Evolutionary conservation across 1,140 invertebrate genomes (phyloP).

Genomic region (Cataglyphis hispanica): DNA sequence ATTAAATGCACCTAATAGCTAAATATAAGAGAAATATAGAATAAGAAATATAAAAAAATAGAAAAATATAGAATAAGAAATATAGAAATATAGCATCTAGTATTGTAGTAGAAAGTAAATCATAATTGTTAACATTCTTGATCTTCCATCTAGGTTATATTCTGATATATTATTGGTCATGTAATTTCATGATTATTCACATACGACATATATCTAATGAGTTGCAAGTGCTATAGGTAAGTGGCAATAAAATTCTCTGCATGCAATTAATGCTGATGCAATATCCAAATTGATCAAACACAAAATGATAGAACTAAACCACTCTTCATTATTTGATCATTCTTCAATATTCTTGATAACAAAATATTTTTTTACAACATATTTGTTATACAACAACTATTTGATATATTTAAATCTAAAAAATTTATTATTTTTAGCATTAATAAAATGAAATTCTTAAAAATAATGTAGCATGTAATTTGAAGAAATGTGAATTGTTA

Average conservation of each 20-base stretch:
- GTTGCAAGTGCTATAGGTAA: constrained; percentile 6
- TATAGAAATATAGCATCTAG: background rate
- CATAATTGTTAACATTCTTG: background rate
- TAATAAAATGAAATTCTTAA: background rate
- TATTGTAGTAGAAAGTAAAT: background rate
- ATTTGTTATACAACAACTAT: background rate
- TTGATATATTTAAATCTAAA: too few relatives aligned
- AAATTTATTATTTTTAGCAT: background rate
- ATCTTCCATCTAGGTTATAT: background rate
- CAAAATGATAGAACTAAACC: background rate
- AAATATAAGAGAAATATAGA: background rate
- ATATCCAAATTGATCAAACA: background rate
- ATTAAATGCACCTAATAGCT: background rate
- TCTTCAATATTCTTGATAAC: background rate
- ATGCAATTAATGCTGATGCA: background rate
- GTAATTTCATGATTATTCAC: background rate
- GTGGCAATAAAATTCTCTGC: constrained; percentile 2
- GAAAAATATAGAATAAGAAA: background rate
- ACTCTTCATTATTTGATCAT: background rate
- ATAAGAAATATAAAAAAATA: background rate
- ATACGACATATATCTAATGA: background rate
- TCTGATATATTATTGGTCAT: constrained; percentile 11
- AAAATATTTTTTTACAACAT: too few relatives aligned
- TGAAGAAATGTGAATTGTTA: too few relatives aligned
- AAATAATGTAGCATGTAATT: too few relatives aligned